phyloP scores from a whole-genome alignment of 2,113 vertebrate species.

The Caretta caretta region DNA sequence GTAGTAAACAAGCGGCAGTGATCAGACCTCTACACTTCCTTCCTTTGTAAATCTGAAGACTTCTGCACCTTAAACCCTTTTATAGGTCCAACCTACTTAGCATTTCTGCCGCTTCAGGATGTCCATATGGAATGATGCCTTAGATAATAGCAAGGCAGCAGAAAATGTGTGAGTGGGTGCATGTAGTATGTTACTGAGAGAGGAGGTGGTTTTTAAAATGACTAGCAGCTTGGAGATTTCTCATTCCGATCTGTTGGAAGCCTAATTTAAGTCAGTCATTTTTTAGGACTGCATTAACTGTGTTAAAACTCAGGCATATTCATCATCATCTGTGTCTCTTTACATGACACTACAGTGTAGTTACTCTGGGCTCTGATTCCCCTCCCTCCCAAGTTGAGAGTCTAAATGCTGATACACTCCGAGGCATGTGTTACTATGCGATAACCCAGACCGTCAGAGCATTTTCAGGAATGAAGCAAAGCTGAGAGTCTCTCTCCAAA shows the following conservation, averaged over 20 bases:
- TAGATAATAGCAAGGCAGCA: neutral
- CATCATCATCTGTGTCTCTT: neutral
- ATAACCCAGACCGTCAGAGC: neutral
- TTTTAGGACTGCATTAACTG: neutral
- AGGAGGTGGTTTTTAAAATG: neutral
- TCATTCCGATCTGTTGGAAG: neutral
- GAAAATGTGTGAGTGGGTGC: neutral
- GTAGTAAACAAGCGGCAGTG: neutral
- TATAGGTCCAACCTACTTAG: too few species aligned
- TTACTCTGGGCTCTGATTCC: fast-evolving
- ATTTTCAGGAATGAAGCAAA: neutral
- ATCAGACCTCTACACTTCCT: neutral
- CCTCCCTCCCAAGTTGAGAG: neutral
- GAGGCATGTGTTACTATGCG: neutral
- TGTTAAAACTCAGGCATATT: neutral
- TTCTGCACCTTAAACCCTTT: neutral
- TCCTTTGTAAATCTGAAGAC: neutral
- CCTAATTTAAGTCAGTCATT: neutral
- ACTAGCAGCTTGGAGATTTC: neutral
- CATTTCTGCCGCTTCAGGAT: neutral
- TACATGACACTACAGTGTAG: neutral
- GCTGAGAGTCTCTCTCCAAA: neutral
- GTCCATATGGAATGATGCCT: neutral
- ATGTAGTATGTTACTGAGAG: neutral
- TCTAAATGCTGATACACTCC: neutral